These are phyloP conservation scores for Miltochrista miniata DNA, from an alignment of 2,888 invertebrate genomes.

Conservation along the genomic window DNA sequence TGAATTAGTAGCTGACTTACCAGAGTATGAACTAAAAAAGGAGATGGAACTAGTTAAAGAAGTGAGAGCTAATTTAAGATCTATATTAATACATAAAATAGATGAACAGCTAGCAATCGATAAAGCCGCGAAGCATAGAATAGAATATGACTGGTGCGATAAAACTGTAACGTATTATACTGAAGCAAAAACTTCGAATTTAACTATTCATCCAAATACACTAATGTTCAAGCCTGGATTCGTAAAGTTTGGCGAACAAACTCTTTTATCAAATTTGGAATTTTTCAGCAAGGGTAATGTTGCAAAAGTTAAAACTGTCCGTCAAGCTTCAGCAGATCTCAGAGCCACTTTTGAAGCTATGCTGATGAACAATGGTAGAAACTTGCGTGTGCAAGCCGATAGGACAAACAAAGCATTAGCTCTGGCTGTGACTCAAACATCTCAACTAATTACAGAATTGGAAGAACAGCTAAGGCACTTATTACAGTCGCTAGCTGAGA, in stretches of 20 bases:
- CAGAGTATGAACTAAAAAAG: slow-evolving; percentile 90
- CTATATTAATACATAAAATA: slow-evolving; percentile 86
- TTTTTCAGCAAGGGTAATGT: slow-evolving; percentile 91
- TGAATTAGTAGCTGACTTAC: slow-evolving; percentile 89
- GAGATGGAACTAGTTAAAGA: slow-evolving; percentile 89
- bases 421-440: slow-evolving; percentile 89
- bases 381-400: slow-evolving; percentile 92
- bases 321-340: slow-evolving; percentile 88
- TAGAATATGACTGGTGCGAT: slow-evolving; percentile 96
- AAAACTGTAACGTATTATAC: slow-evolving; percentile 91
- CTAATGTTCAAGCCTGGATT: slow-evolving; percentile 92
- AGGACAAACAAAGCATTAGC: slow-evolving; percentile 90
- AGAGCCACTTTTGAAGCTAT: slow-evolving; percentile 88
- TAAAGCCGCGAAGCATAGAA: slow-evolving; percentile 90
- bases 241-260: slow-evolving; percentile 90
- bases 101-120: slow-evolving; percentile 88
- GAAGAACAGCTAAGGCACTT: slow-evolving; percentile 88
- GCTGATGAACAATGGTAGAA: slow-evolving; percentile 89
- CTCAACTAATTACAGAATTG: slow-evolving; percentile 87
- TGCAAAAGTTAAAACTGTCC: slow-evolving; percentile 88
- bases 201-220: slow-evolving; percentile 87
- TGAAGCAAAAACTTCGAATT: slow-evolving; percentile 86
- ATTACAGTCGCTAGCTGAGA: slow-evolving; percentile 89
- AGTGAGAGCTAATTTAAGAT: slow-evolving; percentile 84
- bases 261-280: slow-evolving; percentile 90